Evolutionary conservation across 2,797 vertebrate species (phyloP), one percentile per base, ranked within the genome.

Genomic region (Sciaenops ocellatus): DNA sequence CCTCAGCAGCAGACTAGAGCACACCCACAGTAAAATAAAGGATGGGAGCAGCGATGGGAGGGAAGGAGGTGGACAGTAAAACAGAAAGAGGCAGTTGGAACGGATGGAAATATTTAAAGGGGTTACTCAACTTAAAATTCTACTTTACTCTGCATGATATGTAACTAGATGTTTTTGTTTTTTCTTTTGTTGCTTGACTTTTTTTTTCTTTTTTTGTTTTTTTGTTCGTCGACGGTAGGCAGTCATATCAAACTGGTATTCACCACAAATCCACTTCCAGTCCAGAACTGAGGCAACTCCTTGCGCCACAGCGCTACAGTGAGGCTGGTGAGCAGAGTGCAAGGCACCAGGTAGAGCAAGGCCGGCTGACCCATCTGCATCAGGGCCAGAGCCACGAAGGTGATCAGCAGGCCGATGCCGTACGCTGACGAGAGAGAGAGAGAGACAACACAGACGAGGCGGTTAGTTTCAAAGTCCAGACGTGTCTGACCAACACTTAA

Each of bases 201-300:
- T 69, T 78, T 82, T 52, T 73, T 60, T 69, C 78, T 48, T 71
- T 77, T 50, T 10, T 51, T 72, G 72, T 86, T 62, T 83, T 88
- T 90, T 59, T 82, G 77, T 88, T 84, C 93, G 93, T 87, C 94
- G 26, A 92, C 89, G 72, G 90, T 82, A 89, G 91, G 84, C 89
- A 94, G 93, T 98, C 97, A 98, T 95, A 99, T 97, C 96, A 98
- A 99, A 99, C 96, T 95, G 97, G 97, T 99, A 99, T 98, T 99
- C 98, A 99, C 98, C 98, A 95, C 97, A 98, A 98, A 99, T 95
- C 97, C 97, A 94, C 97, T 99, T 94, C 98, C 98, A 17, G 96
- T 99, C 98, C 98, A 99, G 96, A 99, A 99, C 94, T 96, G 94
- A 67, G 93, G 92, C 74, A 98, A 89, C 90, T 98, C 98, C 94